phyloP scores from a whole-genome alignment of 2,113 vertebrate species.

The Ctenodactylus gundi region DNA sequence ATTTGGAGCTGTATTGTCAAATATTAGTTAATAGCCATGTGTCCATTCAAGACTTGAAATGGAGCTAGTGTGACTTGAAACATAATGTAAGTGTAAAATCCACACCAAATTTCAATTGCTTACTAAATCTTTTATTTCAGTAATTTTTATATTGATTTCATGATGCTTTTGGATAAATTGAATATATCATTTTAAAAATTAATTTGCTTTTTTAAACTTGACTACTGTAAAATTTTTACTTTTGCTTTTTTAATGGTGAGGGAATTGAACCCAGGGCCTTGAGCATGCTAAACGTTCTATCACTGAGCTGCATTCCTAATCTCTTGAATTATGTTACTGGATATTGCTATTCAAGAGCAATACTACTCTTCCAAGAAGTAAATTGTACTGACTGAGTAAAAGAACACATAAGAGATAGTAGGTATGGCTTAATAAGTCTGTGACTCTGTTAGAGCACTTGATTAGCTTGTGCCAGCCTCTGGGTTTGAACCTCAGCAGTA shows the following conservation, averaged over 20 bases:
- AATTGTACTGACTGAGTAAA: slow-evolving; percentile 47
- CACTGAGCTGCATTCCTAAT: not conserved
- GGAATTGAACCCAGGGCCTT: not conserved
- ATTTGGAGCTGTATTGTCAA: not conserved
- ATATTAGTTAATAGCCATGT: not conserved
- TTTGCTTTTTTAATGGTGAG: not conserved
- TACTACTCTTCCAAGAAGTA: slow-evolving; percentile 38
- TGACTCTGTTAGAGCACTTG: not conserved
- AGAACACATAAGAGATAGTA: not conserved
- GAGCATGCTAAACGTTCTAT: not conserved
- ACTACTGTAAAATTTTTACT: slow-evolving; percentile 30
- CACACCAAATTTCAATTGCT: slow-evolving; percentile 33
- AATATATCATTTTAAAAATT: slow-evolving; percentile 30
- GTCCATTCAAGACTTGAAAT: slow-evolving; percentile 5
- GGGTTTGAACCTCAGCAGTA: not conserved
- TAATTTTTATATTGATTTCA: slow-evolving; percentile 1
- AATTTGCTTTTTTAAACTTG: not conserved
- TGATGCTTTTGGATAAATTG: slow-evolving; percentile 31
- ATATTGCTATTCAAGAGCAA: not conserved
- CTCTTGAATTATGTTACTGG: not conserved
- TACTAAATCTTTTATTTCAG: slow-evolving; percentile 2
- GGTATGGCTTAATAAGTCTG: not conserved
- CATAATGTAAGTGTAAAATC: slow-evolving; percentile 11
- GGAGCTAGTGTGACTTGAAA: slow-evolving; percentile 6
- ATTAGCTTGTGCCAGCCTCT: not conserved